Conservation (phyloP, 2,888 invertebrate species). For the Saturnia japonica region DNA sequence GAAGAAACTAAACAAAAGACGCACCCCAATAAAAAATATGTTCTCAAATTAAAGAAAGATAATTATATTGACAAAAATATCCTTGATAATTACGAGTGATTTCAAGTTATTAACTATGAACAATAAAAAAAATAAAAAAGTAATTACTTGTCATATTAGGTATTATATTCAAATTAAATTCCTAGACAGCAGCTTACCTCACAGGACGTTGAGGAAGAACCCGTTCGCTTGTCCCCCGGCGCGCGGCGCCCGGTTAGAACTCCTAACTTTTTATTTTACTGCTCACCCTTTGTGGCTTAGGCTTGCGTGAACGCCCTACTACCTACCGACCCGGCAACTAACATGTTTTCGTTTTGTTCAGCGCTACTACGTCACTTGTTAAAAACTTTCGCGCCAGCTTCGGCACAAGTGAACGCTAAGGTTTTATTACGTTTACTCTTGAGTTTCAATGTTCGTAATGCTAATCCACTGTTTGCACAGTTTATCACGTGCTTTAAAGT, state of each 20-base stretch:
- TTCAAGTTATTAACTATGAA: not conserved
- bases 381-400: slow-evolving; percentile 56
- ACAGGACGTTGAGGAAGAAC: slow-evolving; percentile 65
- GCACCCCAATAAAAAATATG: not conserved
- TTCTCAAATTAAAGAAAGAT: not conserved
- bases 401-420: slow-evolving; percentile 19
- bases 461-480: not conserved
- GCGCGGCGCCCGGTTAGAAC: slow-evolving; percentile 77
- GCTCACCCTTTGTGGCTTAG: slow-evolving; percentile 76
- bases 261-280: slow-evolving; percentile 78
- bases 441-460: not conserved
- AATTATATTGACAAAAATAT: too few relatives aligned
- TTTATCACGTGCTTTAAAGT: not conserved
- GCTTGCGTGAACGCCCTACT: slow-evolving; percentile 73
- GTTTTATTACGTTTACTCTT: not conserved
- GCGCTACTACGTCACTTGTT: slow-evolving; percentile 47
- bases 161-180: slow-evolving; percentile 3
- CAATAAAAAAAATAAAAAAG: not conserved
- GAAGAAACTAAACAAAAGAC: not conserved
- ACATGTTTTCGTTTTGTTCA: slow-evolving; percentile 42
- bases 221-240: slow-evolving; percentile 71
- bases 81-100: too few relatives aligned
- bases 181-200: slow-evolving; percentile 52
- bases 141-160: not conserved
- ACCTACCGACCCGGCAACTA: slow-evolving; percentile 49